Conservation (phyloP, 2,797 vertebrate species). For the Poecilia picta region DNA sequence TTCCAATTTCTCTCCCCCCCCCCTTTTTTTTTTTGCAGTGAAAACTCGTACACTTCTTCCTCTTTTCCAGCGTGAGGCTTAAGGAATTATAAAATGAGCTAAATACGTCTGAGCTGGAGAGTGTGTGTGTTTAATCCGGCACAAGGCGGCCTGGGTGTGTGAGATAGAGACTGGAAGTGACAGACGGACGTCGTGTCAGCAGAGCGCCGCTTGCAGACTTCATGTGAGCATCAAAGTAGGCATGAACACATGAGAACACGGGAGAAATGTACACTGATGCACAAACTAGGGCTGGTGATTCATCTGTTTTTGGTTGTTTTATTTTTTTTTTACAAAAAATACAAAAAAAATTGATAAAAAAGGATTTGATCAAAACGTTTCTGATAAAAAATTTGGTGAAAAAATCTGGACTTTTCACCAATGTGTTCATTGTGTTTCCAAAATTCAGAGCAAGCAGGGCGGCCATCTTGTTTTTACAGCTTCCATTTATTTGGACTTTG, state of each 20-base stretch:
- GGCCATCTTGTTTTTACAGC: too few species aligned
- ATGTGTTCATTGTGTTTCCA: too few species aligned
- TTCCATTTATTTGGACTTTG: too few species aligned
- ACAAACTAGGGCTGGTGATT: too few species aligned
- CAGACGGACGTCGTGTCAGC: conserved; percentile 65
- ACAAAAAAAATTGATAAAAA: too few species aligned
- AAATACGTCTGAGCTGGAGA: conserved; percentile 47
- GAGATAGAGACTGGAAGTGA: conserved; percentile 63
- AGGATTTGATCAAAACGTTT: too few species aligned
- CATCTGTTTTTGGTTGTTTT: too few species aligned
- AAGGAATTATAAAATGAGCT: conserved; percentile 56
- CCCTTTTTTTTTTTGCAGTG: not conserved
- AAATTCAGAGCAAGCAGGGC: too few species aligned
- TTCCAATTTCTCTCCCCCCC: not conserved
- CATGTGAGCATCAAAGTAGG: conserved; percentile 17
- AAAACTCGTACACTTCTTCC: conserved; percentile 32
- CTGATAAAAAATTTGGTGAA: too few species aligned
- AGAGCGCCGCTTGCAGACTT: conserved; percentile 20
- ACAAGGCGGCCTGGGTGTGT: conserved; percentile 50
- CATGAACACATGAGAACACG: conserved; percentile 6
- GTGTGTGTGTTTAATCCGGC: conserved; percentile 39
- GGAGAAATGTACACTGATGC: not conserved
- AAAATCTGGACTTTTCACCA: too few species aligned
- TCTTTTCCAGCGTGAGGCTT: conserved; percentile 31
- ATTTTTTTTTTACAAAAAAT: too few species aligned